Base-by-base conservation (phyloP, 2,113 vertebrate species). In the Notarius lentiginosus region DNA sequence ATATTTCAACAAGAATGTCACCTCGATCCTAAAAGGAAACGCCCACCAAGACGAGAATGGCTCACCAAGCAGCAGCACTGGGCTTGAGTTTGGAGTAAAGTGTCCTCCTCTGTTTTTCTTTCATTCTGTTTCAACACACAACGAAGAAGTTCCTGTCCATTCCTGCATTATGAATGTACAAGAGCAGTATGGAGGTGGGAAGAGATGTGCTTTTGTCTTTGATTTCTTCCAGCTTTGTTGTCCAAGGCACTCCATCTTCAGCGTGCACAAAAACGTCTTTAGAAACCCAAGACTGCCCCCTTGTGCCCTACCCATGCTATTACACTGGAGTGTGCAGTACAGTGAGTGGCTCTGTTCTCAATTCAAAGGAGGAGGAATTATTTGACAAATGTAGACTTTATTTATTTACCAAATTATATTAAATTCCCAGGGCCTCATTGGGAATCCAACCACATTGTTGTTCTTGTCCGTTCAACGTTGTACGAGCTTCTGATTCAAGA, bases 291-390 rank as follows among this genome's bases (percentile, higher is more conserved):
- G 56, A 81, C 27, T 87, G 87, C 87, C 95, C 92, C 91, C 95
- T 94, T 91, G 93, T 94, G 94, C 83, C 76, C 53, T 22, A 34
- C 47, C n/a, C 30, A 20, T 20, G 87, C 18, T 86, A 90, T 75
- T 90, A 73, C 94, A 93, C 49, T 1, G 70, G 3, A 77, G 24
- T 41, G 47, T 20, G 55, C 72, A 53, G 47, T 60, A 61, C 72
- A 53, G 47, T 41, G 47, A 53, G 70, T 51, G 73, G 14, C 6
- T 51, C 15, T n/a, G 17, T 14, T 53, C 22, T 77, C 49, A n/a
- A 1, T 27, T 79, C 51, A 15, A 72, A 15, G 5, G 30, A 27
- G 12, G 24, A 51, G 18, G 12, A 55, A 27, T 24, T 79, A 53
- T 76, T 53, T 7, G 10, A 51, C 49, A 15, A 53, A 53, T 76